Evolutionary conservation across 2,888 invertebrate genomes (phyloP).

Genomic region (Melanostoma mellinum): DNA sequence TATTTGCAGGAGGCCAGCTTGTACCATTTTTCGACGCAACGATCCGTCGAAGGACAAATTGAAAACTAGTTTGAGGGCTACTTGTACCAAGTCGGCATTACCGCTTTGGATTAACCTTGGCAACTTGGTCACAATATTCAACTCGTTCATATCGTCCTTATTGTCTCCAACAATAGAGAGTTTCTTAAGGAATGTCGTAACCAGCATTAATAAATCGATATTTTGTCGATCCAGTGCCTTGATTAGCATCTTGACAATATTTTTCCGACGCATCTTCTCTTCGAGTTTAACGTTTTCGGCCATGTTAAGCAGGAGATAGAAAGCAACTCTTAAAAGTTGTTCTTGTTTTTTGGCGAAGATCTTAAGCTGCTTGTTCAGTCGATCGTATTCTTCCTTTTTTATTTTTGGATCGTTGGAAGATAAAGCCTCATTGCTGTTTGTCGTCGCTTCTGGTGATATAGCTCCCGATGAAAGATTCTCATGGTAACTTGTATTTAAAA

Average conservation of each 20-base stretch:
- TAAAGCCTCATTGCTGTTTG: conserved; percentile 79
- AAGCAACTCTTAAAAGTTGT: conserved; percentile 93
- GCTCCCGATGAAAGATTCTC: conserved; percentile 83
- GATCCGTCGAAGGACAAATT: conserved; percentile 97
- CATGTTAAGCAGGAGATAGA: conserved; percentile 96
- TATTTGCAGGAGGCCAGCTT: conserved; percentile 93
- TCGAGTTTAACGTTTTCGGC: conserved; percentile 97
- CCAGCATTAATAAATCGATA: conserved; percentile 93
- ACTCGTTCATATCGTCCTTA: conserved; percentile 94
- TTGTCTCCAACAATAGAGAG: conserved; percentile 97
- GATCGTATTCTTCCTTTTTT: conserved; percentile 89
- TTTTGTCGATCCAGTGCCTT: conserved; percentile 95
- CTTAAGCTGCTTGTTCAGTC: conserved; percentile 89
- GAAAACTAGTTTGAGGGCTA: conserved; percentile 93
- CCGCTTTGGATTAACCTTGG: conserved; percentile 89
- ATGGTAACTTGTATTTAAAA: conserved; percentile 87
- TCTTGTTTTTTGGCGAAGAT: conserved; percentile 95
- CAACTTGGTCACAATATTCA: conserved; percentile 91
- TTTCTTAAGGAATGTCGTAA: conserved; percentile 97
- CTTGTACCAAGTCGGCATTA: conserved; percentile 85
- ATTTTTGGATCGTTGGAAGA: conserved; percentile 81
- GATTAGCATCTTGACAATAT: conserved; percentile 92
- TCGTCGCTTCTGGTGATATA: conserved; percentile 80
- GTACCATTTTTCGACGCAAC: conserved; percentile 93
- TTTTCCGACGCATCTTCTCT: conserved; percentile 98